Conservation (phyloP, 2,113 vertebrate genomes). For the Syngnathoides biaculeatus region DNA sequence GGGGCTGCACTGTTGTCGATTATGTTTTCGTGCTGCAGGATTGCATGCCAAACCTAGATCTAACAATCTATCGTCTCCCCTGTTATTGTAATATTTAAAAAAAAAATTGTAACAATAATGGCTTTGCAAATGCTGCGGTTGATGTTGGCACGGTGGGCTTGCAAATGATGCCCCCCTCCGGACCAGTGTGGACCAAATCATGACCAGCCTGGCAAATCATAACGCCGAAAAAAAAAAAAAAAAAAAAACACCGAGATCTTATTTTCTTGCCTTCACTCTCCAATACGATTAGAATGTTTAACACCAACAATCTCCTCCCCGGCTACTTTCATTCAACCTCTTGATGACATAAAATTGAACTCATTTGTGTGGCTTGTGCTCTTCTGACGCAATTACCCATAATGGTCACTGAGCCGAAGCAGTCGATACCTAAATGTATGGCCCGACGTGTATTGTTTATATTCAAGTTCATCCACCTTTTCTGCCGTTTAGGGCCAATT, state of each 20-base stretch:
- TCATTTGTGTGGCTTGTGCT: constrained; percentile 22
- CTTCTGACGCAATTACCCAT: constrained; percentile 15
- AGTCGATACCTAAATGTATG: background rate
- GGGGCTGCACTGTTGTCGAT: constrained; percentile 36
- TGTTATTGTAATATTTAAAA: background rate
- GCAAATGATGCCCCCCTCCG: constrained; percentile 32
- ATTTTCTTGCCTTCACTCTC: background rate
- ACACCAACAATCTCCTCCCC: background rate
- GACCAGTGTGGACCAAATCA: constrained; percentile 31
- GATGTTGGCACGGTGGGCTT: constrained; percentile 20
- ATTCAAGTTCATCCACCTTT: constrained; percentile 33
- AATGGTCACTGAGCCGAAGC: background rate
- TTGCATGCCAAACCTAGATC: constrained; percentile 17
- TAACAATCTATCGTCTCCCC: background rate
- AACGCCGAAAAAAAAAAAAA: constrained; percentile 23
- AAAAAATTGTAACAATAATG: background rate
- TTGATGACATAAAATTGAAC: background rate
- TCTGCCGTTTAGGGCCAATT: constrained; percentile 25
- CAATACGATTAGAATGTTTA: background rate
- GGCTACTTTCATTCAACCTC: background rate
- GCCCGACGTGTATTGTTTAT: constrained; percentile 43
- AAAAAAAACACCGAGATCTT: no score
- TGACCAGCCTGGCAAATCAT: constrained; percentile 55
- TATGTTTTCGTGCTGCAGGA: constrained; percentile 38
- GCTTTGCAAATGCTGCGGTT: constrained; percentile 12